Evolutionary conservation across 1,140 invertebrate genomes (phyloP).

Genomic region (Drosophila malerkotliana): DNA sequence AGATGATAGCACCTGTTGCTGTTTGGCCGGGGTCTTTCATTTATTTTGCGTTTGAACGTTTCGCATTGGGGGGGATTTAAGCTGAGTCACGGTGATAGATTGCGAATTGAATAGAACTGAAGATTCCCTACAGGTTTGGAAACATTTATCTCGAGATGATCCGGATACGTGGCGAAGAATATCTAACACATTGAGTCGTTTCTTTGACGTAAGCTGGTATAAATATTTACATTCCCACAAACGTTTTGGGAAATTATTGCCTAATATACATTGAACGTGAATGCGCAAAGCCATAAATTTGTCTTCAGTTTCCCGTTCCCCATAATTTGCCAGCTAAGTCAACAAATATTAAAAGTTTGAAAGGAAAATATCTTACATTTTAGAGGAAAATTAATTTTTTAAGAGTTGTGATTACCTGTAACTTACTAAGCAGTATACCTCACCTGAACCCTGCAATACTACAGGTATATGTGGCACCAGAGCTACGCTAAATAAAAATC

Average conservation of each 20-base stretch:
- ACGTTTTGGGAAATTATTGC: constrained; percentile 18
- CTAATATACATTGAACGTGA: neutral
- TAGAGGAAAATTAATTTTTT: neutral
- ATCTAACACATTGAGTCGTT: neutral
- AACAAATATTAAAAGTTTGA: neutral
- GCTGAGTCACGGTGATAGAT: constrained; percentile 44
- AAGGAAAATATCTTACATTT: neutral
- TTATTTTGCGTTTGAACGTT: constrained; percentile 11
- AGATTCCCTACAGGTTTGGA: constrained; percentile 25
- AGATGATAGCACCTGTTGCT: constrained; percentile 68
- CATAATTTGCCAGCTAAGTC: neutral
- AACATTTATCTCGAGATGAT: constrained; percentile 15
- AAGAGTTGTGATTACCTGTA: neutral
- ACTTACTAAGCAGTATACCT: neutral
- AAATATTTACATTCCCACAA: constrained; percentile 34
- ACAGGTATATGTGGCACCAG: neutral
- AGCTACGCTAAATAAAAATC: constrained; percentile 29
- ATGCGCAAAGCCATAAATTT: constrained; percentile 9
- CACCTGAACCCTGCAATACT: constrained; percentile 1
- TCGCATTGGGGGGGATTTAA: constrained; percentile 8
- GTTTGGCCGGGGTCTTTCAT: constrained; percentile 8
- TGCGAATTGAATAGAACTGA: constrained; percentile 2
- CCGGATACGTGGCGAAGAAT: neutral
- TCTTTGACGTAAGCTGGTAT: neutral
- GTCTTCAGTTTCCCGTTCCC: neutral